These are phyloP conservation scores for Rhyacichthys aspro DNA, from an alignment of 2,797 vertebrate species.

Conservation along the genomic window DNA sequence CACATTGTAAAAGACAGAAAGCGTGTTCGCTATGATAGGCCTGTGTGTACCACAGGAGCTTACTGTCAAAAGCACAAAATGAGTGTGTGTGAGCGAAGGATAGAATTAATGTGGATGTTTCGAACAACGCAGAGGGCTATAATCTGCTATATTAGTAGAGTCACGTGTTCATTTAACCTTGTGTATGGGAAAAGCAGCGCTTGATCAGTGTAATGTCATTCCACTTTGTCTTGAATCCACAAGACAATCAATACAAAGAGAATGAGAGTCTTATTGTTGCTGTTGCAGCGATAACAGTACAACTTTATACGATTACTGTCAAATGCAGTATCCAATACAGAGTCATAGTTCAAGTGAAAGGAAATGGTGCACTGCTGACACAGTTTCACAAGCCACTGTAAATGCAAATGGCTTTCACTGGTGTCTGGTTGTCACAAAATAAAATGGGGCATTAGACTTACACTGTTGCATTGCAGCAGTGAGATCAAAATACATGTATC, in stretches of 20 bases:
- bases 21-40: constrained; percentile 60
- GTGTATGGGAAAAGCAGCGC: constrained; percentile 41
- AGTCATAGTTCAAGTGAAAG: constrained; percentile 4
- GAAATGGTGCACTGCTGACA: neutral
- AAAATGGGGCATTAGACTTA: no score
- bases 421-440: neutral
- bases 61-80: constrained; percentile 38
- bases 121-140: constrained; percentile 20
- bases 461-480: no score
- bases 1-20: constrained; percentile 62
- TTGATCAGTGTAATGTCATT: constrained; percentile 55
- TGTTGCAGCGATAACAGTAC: neutral
- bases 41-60: constrained; percentile 45
- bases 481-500: neutral
- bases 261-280: constrained; percentile 36
- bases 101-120: constrained; percentile 1
- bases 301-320: constrained; percentile 11
- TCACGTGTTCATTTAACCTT: constrained; percentile 62
- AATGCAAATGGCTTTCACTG: neutral
- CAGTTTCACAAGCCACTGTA: neutral
- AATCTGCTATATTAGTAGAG: constrained; percentile 49
- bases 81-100: constrained; percentile 13
- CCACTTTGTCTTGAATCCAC: constrained; percentile 19
- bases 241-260: constrained; percentile 49
- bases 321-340: constrained; percentile 10